phyloP scores from a whole-genome alignment of 1,140 invertebrate species.

The Drosophila seguyi region DNA sequence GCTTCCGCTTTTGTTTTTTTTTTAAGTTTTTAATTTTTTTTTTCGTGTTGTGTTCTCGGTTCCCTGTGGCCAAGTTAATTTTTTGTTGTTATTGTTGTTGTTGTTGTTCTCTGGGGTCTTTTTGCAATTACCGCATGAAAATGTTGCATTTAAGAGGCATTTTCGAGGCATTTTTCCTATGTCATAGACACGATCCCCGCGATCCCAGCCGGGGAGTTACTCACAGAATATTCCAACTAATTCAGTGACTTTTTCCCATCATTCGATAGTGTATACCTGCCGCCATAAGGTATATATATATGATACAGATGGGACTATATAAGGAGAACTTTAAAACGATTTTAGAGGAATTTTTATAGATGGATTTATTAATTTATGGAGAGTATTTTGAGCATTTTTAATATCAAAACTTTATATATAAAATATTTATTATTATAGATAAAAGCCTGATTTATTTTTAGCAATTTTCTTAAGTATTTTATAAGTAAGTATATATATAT shows the following conservation, averaged over 20 bases:
- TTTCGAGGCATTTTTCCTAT: conserved; percentile 63
- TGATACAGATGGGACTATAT: background rate
- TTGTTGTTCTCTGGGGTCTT: conserved; percentile 35
- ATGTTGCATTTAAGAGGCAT: conserved; percentile 80
- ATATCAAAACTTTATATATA: too few species aligned
- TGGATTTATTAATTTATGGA: background rate
- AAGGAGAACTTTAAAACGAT: background rate
- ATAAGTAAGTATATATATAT: too few species aligned
- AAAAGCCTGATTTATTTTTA: too few species aligned
- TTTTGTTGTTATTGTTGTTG: conserved; percentile 20
- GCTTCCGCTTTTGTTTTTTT: conserved; percentile 81
- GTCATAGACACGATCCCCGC: conserved; percentile 58
- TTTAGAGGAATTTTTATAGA: too few species aligned
- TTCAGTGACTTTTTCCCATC: conserved; percentile 58
- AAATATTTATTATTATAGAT: too few species aligned
- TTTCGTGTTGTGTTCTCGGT: conserved; percentile 38
- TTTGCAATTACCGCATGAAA: conserved; percentile 82
- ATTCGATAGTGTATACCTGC: conserved; percentile 11
- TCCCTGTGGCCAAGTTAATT: conserved; percentile 20
- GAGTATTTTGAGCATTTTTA: background rate
- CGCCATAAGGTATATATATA: background rate
- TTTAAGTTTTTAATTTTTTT: conserved; percentile 36
- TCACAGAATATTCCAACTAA: conserved; percentile 69
- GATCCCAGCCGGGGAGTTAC: conserved; percentile 47
- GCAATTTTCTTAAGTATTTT: too few species aligned